phyloP scores from a whole-genome alignment of 2,888 invertebrate species.

The Gymnocheta viridis region DNA sequence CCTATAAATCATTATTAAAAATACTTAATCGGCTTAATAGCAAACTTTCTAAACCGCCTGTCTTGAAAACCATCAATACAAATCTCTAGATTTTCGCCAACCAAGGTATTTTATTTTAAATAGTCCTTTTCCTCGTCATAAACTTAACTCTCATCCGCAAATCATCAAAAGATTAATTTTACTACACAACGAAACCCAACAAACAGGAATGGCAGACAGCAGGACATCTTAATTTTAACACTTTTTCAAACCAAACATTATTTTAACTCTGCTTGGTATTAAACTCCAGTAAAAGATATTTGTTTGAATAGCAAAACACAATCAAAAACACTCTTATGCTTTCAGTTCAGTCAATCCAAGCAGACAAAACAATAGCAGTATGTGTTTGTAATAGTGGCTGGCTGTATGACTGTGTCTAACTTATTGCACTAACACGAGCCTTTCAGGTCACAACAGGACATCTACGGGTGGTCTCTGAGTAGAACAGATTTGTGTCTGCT shows the following conservation, averaged over 20 bases:
- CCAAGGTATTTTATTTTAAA: not conserved
- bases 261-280: constrained; percentile 17
- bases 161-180: constrained; percentile 49
- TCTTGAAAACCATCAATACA: constrained; percentile 34
- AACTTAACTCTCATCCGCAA: constrained; percentile 10
- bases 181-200: constrained; percentile 16
- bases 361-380: constrained; percentile 25
- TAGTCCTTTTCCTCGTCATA: not conserved
- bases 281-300: not conserved
- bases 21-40: constrained; percentile 64
- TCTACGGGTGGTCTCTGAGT: constrained; percentile 61
- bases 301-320: constrained; percentile 1
- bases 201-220: constrained; percentile 55
- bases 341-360: constrained; percentile 14
- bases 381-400: not conserved
- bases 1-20: constrained; percentile 66
- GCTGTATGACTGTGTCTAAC: constrained; percentile 2
- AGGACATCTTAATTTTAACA: constrained; percentile 70
- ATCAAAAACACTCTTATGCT: constrained; percentile 16
- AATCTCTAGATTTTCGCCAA: constrained; percentile 1
- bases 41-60: constrained; percentile 6
- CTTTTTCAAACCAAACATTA: constrained; percentile 59
- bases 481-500: constrained; percentile 37
- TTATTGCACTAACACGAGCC: constrained; percentile 64
- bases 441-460: constrained; percentile 65